Percentiles rank a stretch among this genome's conserved stretches.
These are phyloP conservation scores for Syndactyla subalaris DNA, from an alignment of 2,797 vertebrate genomes.

Conservation along the genomic window DNA sequence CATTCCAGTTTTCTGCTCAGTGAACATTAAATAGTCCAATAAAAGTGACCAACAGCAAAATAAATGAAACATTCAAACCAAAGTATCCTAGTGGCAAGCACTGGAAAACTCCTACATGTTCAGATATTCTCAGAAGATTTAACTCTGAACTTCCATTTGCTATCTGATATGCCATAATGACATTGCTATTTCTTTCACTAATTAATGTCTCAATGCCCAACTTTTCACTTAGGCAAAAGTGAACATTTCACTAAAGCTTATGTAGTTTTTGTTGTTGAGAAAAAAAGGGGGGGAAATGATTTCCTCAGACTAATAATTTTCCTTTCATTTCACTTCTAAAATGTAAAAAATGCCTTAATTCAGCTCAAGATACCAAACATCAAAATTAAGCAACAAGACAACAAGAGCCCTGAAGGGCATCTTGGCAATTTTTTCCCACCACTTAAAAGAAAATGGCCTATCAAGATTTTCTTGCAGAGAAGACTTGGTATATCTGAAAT, in stretches of 20 bases:
- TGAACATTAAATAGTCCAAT: background rate
- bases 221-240: background rate
- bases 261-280: background rate
- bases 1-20: background rate
- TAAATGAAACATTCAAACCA: background rate
- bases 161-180: background rate
- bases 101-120: background rate
- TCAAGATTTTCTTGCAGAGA: background rate
- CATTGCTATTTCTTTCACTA: background rate
- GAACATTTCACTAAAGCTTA: background rate
- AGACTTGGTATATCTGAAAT: background rate
- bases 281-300: background rate
- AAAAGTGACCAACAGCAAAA: background rate
- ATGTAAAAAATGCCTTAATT: background rate
- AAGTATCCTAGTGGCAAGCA: background rate
- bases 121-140: background rate
- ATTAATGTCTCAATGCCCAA: background rate
- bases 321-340: background rate
- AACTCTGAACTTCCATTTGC: background rate
- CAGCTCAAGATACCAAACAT: background rate
- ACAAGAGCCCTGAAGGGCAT: background rate
- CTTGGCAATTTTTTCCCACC: background rate
- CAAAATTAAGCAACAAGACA: background rate
- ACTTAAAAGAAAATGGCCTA: background rate
- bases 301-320: background rate